These are phyloP conservation scores for Pitta sordida DNA, from an alignment of 2,113 vertebrate species.

Conservation along the genomic window DNA sequence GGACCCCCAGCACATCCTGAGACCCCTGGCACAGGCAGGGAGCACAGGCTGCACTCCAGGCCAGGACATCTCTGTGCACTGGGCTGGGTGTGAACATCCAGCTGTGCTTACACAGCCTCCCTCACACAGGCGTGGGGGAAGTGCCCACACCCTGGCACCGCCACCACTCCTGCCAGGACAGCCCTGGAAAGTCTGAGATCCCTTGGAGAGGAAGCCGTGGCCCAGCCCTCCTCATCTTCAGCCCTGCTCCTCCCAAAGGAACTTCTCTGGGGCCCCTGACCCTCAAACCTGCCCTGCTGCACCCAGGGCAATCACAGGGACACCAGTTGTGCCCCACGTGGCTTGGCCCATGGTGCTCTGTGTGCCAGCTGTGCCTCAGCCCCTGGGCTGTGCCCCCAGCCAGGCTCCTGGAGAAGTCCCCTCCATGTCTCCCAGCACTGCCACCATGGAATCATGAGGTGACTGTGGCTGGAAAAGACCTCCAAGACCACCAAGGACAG, in stretches of 20 bases:
- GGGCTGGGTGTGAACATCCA: background rate
- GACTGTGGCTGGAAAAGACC: background rate
- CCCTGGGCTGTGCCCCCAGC: background rate
- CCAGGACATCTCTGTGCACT: background rate
- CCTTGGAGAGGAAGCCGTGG: background rate
- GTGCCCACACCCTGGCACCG: background rate
- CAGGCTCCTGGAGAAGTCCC: background rate
- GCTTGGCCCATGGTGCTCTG: fast-evolving
- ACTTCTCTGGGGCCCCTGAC: fast-evolving
- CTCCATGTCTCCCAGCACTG: background rate
- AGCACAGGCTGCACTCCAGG: fast-evolving
- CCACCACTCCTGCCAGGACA: background rate
- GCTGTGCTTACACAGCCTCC: background rate
- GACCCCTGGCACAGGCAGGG: background rate
- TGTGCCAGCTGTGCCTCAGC: background rate
- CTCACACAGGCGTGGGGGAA: background rate
- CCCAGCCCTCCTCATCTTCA: background rate
- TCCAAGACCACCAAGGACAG: fast-evolving
- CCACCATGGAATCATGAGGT: background rate
- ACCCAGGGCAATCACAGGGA: fast-evolving
- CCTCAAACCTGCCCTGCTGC: background rate
- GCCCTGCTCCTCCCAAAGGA: background rate
- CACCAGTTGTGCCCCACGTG: fast-evolving
- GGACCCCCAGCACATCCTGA: background rate
- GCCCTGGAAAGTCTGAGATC: background rate